Conservation (phyloP, 1,140 invertebrate genomes). For the Drosophila nikananu region DNA sequence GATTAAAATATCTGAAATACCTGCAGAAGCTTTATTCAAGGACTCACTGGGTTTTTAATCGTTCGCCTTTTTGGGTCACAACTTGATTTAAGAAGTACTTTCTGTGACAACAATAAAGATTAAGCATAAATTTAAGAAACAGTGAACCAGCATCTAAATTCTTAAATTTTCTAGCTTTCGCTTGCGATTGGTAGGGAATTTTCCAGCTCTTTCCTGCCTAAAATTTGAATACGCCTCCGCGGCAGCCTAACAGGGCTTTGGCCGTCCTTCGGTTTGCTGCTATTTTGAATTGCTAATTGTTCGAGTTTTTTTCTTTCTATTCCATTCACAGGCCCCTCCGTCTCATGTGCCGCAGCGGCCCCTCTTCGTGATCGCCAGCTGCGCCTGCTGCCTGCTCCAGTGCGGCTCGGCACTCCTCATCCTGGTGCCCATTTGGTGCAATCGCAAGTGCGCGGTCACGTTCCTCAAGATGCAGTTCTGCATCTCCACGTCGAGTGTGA, state of each 20-base stretch:
- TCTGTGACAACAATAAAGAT: background rate
- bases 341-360: constrained; percentile 62
- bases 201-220: background rate
- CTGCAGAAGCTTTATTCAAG: background rate
- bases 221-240: constrained; percentile 10
- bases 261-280: constrained; percentile 10
- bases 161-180: background rate
- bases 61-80: background rate
- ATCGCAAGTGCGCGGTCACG: constrained; percentile 87
- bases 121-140: background rate
- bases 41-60: background rate
- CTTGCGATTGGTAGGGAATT: background rate
- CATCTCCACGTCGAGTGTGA: constrained; percentile 87
- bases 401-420: constrained; percentile 87
- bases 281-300: constrained; percentile 44
- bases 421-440: constrained; percentile 87
- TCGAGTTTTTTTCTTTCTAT: background rate
- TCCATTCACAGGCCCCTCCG: constrained; percentile 42
- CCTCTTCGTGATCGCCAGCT: constrained; percentile 87
- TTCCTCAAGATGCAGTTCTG: constrained; percentile 90
- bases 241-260: constrained; percentile 20
- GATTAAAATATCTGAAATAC: constrained; percentile 12
- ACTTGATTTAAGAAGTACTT: background rate
- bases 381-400: constrained; percentile 87
- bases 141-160: background rate